These are phyloP conservation scores for Magallana nippona DNA, from an alignment of 2,888 invertebrate genomes.

Conservation along the genomic window DNA sequence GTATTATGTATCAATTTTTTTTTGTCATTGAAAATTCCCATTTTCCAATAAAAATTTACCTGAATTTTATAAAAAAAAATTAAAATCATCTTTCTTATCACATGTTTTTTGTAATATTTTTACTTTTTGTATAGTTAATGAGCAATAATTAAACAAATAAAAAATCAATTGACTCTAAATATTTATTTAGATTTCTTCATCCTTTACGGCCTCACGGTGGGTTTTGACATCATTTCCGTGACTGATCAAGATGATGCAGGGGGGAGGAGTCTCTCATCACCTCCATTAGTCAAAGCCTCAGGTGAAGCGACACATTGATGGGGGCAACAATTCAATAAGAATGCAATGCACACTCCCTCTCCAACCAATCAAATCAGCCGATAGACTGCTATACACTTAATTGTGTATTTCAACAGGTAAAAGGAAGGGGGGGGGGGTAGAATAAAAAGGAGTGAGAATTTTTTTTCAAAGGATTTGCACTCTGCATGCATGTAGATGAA, in stretches of 20 bases:
- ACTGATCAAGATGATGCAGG: not conserved
- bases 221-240: not conserved
- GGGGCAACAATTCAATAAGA: constrained; percentile 19
- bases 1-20: no score
- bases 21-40: no score
- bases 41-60: no score
- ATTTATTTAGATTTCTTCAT: not conserved
- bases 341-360: constrained; percentile 23
- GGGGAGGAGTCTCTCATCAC: constrained; percentile 29
- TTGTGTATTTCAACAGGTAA: constrained; percentile 31
- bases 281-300: constrained; percentile 26
- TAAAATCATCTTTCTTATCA: no score
- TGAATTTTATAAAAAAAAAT: no score
- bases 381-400: not conserved
- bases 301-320: constrained; percentile 14
- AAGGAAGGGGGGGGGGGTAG: not conserved
- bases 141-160: no score
- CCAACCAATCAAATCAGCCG: constrained; percentile 8
- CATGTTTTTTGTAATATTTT: no score
- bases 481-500: constrained; percentile 14
- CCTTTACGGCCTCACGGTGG: not conserved
- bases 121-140: no score
- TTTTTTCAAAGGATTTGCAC: not conserved
- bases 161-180: not conserved
- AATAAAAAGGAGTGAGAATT: not conserved